These are phyloP conservation scores for Halichoerus grypus DNA, from an alignment of 2,113 vertebrate genomes.

Conservation along the genomic window DNA sequence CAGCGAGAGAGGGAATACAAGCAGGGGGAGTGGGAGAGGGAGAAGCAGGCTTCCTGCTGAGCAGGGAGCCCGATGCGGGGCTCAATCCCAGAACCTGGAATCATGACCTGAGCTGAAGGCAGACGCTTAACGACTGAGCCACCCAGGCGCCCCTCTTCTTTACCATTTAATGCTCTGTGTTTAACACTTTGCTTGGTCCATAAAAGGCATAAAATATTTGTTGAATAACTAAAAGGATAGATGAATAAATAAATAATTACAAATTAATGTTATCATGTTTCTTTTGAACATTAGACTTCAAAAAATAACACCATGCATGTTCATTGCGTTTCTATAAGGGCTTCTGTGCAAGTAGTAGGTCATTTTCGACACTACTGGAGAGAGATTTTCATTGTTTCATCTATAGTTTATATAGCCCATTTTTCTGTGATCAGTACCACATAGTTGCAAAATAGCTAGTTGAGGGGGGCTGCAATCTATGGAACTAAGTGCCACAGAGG, in stretches of 20 bases:
- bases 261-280: neutral
- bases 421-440: neutral
- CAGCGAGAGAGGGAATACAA: too few relatives aligned
- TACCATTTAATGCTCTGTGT: neutral
- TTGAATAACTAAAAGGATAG: neutral
- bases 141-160: neutral
- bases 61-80: too few relatives aligned
- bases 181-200: neutral
- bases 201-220: neutral
- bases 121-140: too few relatives aligned
- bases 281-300: neutral
- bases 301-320: neutral
- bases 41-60: too few relatives aligned
- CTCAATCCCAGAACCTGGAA: too few relatives aligned
- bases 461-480: neutral
- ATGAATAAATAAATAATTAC: neutral
- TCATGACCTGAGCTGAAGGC: too few relatives aligned
- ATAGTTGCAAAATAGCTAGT: neutral
- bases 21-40: too few relatives aligned
- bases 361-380: neutral
- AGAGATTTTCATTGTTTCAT: neutral
- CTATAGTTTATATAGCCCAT: neutral
- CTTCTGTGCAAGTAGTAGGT: neutral
- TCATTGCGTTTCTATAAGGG: neutral
- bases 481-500: neutral